A percentile compares a stretch with the other conserved stretches of the same genome.
Conservation (phyloP, 2,113 vertebrate species). For the Danionella cerebrum region DNA sequence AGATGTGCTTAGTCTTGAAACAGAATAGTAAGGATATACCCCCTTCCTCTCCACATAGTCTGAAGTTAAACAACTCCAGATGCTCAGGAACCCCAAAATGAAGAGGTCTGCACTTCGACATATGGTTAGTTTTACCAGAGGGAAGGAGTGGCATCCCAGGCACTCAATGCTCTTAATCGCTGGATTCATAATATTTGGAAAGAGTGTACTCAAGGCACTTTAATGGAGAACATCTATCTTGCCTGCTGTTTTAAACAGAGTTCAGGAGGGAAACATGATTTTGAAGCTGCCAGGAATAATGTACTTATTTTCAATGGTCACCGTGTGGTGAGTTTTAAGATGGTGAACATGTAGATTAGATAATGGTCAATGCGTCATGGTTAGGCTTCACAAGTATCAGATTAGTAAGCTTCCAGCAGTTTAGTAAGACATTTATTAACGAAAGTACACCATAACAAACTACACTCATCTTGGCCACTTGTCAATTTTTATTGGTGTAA, state of each 20-base stretch:
- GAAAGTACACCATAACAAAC: too few relatives aligned
- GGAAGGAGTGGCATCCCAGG: neutral
- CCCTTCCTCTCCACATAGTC: neutral
- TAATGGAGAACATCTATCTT: neutral
- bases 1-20: neutral
- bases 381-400: too few relatives aligned
- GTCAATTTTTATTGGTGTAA: too few relatives aligned
- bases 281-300: neutral
- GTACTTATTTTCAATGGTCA: neutral
- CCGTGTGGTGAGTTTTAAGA: too few relatives aligned
- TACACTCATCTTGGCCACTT: too few relatives aligned
- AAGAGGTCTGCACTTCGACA: slow-evolving; percentile 12
- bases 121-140: slow-evolving; percentile 15
- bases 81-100: slow-evolving; percentile 10
- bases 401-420: too few relatives aligned
- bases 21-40: neutral
- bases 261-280: neutral
- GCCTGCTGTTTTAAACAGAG: neutral
- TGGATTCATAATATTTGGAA: neutral
- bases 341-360: too few relatives aligned
- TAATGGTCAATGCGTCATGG: too few relatives aligned
- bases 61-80: slow-evolving; percentile 40
- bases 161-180: neutral
- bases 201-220: neutral
- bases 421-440: too few relatives aligned